Conservation (phyloP, 1,140 invertebrate genomes). For the Drosophila ironensis region DNA sequence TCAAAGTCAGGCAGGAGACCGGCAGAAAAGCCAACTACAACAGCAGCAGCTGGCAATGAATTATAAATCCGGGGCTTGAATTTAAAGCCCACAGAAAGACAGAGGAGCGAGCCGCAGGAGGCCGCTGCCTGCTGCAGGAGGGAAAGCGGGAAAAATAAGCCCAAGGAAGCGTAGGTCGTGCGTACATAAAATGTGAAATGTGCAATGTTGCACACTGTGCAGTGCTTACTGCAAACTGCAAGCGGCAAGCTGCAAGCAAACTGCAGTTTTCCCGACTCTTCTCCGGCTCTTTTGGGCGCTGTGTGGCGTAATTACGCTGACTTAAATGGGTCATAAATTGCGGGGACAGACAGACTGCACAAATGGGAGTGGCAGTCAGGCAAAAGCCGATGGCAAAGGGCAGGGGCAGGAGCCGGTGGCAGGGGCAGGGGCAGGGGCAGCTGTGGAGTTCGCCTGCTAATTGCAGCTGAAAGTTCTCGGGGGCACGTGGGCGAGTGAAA, state of each 20-base stretch:
- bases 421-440: not conserved
- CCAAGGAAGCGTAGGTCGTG: constrained; percentile 53
- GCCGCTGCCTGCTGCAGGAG: not conserved
- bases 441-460: constrained; percentile 23
- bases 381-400: not conserved
- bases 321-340: constrained; percentile 81
- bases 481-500: constrained; percentile 52
- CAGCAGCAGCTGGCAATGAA: constrained; percentile 67
- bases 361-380: constrained; percentile 12
- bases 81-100: constrained; percentile 61
- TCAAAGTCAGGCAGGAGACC: constrained; percentile 23
- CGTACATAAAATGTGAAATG: constrained; percentile 44
- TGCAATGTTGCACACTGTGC: constrained; percentile 1
- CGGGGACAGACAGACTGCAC: constrained; percentile 10
- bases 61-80: constrained; percentile 80
- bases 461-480: constrained; percentile 51
- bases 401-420: too few species aligned
- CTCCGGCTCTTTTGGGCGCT: not conserved
- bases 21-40: constrained; percentile 27
- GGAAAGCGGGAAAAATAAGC: constrained; percentile 32
- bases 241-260: too few species aligned
- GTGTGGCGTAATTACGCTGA: constrained; percentile 74
- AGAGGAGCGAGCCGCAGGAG: constrained; percentile 3
- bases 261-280: constrained; percentile 29
- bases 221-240: too few species aligned